phyloP scores from a whole-genome alignment of 2,888 invertebrate species.

The Thera obeliscata region DNA sequence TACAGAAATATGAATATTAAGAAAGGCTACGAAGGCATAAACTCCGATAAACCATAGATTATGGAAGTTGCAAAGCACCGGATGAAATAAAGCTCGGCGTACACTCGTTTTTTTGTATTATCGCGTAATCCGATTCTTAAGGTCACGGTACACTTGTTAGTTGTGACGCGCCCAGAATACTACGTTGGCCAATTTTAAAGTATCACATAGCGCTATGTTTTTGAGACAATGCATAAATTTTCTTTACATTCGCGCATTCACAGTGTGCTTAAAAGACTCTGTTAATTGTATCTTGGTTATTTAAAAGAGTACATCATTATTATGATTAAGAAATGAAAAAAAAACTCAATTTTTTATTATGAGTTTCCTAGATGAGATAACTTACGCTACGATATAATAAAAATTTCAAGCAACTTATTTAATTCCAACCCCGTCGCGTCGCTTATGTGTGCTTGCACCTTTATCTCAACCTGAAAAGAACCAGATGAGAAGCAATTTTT shows the following conservation, averaged over 20 bases:
- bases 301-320: too few species aligned
- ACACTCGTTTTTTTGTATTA: slow-evolving; percentile 42
- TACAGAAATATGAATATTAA: slow-evolving; percentile 38
- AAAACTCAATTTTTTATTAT: too few species aligned
- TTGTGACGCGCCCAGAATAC: too few species aligned
- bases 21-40: slow-evolving; percentile 34
- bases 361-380: too few species aligned
- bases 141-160: not conserved
- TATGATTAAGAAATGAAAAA: too few species aligned
- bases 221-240: not conserved
- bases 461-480: slow-evolving; percentile 34
- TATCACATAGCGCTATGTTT: not conserved
- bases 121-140: slow-evolving; percentile 47
- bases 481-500: slow-evolving; percentile 19
- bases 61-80: slow-evolving; percentile 39
- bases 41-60: slow-evolving; percentile 47
- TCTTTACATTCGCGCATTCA: not conserved
- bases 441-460: not conserved
- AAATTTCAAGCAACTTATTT: too few species aligned
- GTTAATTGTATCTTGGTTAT: too few species aligned
- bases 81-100: slow-evolving; percentile 46
- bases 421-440: not conserved
- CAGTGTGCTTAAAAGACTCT: not conserved
- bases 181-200: not conserved
- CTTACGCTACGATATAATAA: too few species aligned